Conservation (phyloP, 2,888 invertebrate species). For the Fabriciana adippe region DNA sequence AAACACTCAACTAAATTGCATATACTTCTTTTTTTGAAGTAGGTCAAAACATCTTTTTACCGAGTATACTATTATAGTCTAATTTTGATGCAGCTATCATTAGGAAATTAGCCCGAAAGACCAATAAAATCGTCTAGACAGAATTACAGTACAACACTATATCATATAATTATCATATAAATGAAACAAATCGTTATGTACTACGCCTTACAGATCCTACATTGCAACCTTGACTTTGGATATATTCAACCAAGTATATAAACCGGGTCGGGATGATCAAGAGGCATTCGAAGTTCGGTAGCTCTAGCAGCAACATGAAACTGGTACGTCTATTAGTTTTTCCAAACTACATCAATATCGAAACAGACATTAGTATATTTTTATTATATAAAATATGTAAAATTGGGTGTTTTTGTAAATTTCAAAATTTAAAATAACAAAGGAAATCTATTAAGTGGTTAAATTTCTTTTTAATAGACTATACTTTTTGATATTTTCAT, state of each 20-base stretch:
- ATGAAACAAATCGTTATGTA: conserved; percentile 18
- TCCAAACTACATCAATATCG: conserved; percentile 10
- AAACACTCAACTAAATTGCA: no score
- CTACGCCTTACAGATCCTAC: conserved; percentile 48
- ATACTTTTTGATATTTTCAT: no score
- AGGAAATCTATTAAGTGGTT: no score
- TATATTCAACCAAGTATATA: conserved; percentile 59
- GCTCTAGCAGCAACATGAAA: conserved; percentile 69
- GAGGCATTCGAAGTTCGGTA: conserved; percentile 63
- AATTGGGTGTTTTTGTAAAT: no score
- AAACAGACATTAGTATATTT: conserved; percentile 9
- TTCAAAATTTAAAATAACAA: neutral
- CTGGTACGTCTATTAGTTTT: conserved; percentile 58
- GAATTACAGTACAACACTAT: neutral
- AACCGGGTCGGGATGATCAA: conserved; percentile 48
- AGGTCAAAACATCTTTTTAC: no score
- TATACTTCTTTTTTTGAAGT: no score
- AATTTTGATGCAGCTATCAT: no score
- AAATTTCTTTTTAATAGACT: no score
- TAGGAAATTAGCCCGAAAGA: no score
- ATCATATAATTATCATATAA: conserved; percentile 9
- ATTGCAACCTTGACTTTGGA: conserved; percentile 64
- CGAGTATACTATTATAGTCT: no score
- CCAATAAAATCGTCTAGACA: no score
- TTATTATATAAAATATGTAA: neutral